Conservation (phyloP, 2,113 vertebrate genomes). For the Nesoenas mayeri region DNA sequence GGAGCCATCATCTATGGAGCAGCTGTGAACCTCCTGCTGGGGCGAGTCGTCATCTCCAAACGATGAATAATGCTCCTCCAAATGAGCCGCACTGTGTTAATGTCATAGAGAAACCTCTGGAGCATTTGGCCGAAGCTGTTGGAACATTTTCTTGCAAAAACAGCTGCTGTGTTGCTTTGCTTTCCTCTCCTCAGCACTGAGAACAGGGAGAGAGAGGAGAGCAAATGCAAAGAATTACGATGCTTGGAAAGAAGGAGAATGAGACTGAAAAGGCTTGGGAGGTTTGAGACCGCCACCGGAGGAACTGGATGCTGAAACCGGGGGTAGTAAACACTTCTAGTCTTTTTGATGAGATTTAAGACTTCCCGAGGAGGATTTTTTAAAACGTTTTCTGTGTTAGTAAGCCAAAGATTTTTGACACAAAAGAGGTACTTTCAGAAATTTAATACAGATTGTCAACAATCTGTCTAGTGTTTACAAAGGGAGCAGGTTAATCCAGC, state of each 20-base stretch:
- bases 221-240: accelerated
- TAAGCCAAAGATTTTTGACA: neutral
- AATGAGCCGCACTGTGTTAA: accelerated
- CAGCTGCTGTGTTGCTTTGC: neutral
- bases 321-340: neutral
- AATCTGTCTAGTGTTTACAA: neutral
- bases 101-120: neutral
- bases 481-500: neutral
- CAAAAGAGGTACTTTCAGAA: neutral
- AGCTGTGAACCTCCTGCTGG: neutral
- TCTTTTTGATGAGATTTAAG: neutral
- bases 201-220: neutral
- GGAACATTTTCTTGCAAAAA: neutral
- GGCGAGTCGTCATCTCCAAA: accelerated
- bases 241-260: neutral
- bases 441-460: neutral
- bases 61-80: neutral
- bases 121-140: neutral
- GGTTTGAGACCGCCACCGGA: neutral
- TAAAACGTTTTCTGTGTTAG: neutral
- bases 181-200: neutral
- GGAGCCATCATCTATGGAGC: accelerated
- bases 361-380: neutral
- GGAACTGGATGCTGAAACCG: neutral
- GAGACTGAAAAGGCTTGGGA: neutral